These are phyloP conservation scores for Pollenia angustigena DNA, from an alignment of 2,888 invertebrate genomes.

Conservation along the genomic window DNA sequence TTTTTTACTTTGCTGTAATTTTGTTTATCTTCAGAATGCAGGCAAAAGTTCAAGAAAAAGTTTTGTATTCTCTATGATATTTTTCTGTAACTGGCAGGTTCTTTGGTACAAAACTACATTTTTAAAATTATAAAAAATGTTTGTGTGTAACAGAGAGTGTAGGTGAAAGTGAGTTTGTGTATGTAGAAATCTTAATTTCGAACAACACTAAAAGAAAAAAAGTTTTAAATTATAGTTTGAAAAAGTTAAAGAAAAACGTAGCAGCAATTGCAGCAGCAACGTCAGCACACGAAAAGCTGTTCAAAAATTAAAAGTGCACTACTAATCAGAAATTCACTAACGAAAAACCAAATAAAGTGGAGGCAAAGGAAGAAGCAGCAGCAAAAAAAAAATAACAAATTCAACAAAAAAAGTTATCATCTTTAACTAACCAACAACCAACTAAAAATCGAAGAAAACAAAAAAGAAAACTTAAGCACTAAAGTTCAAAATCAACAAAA, in stretches of 20 bases:
- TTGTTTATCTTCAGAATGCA: slow-evolving; percentile 69
- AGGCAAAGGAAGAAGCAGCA: neutral
- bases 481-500: slow-evolving; percentile 6
- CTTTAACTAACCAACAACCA: slow-evolving; percentile 21
- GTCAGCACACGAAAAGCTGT: slow-evolving; percentile 15
- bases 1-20: slow-evolving; percentile 3
- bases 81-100: slow-evolving; percentile 22
- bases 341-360: slow-evolving; percentile 18
- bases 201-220: slow-evolving; percentile 10
- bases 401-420: slow-evolving; percentile 30
- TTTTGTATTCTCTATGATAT: slow-evolving; percentile 17
- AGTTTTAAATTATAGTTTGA: slow-evolving; percentile 48
- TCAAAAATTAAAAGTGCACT: slow-evolving; percentile 54
- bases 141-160: neutral
- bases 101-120: slow-evolving; percentile 31
- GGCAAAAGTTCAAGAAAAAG: slow-evolving; percentile 53
- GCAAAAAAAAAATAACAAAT: neutral
- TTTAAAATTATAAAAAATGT: neutral
- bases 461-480: slow-evolving; percentile 16
- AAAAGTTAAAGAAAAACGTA: slow-evolving; percentile 11
- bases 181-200: slow-evolving; percentile 5
- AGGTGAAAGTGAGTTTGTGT: neutral
- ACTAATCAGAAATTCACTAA: slow-evolving; percentile 38
- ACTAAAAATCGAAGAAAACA: neutral
- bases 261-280: neutral